Evolutionary conservation across 2,888 invertebrate species (phyloP), one percentile per base, ranked within the genome.

Genomic region (Kryphioiulus occultus): DNA sequence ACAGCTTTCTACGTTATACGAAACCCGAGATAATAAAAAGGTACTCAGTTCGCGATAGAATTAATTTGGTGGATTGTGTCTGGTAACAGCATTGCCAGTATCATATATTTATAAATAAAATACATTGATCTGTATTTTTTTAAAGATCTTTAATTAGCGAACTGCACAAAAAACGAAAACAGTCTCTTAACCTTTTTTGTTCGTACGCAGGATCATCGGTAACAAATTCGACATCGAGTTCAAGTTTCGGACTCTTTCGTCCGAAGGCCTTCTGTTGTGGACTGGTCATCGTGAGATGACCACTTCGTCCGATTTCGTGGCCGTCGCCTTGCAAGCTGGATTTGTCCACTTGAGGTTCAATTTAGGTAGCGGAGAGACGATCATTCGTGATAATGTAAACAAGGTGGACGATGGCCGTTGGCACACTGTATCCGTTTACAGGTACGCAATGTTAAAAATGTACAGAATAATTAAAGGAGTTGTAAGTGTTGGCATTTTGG

Each of bases 381-480:
- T 95, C 89, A 95, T 98, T 87, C 94, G 95, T 89, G 96, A 97
- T 90, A 98, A 98, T 92, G 94, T 94, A 90, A 96, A 96, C 17
- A 95, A 95, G 91, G 95, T 98, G 68, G 96, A 97, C 92, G 98
- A 98, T 92, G 97, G 97, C 82, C 93, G 96, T 87, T 97, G 96
- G 96, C 96, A 96, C 92, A 93, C 95, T 89, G 94, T 96, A 39
- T n/a, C 44, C 39, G 42, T 85, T 12, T 85, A 85, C 22, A 85
- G 85, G 39, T 85, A 85, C 1, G 85, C 12, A 9, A 44, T 44
- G 12, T 44, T 44, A 1, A 44, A 15, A 44, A 44, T 39, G 39
- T n/a, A 39, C 39, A 39, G 39, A 39, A 39, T 39, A n/a, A n/a
- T n/a, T 35, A 35, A 35, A 35, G 35, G 7, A 35, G 35, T 7